phyloP scores from a whole-genome alignment of 2,113 vertebrate genomes.

The Pyrgilauda ruficollis region DNA sequence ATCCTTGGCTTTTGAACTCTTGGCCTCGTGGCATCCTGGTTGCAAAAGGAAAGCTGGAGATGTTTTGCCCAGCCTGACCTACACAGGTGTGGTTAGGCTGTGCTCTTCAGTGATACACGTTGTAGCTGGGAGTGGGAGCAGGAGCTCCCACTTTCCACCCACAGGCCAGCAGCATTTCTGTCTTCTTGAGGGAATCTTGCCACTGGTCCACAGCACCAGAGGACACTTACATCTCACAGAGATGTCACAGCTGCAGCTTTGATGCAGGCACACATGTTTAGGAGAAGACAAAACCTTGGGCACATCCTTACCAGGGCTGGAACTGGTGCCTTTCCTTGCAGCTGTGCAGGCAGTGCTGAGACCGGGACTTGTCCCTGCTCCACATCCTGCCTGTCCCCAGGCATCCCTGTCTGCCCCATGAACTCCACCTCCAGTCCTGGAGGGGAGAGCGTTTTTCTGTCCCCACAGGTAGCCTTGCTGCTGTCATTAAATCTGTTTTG shows the following conservation, averaged over 20 bases:
- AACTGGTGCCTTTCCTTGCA: accelerated
- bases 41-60: background rate
- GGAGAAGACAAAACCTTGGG: accelerated
- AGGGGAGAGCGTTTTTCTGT: accelerated
- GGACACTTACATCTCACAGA: background rate
- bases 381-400: accelerated
- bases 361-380: background rate
- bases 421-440: background rate
- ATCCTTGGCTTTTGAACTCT: background rate
- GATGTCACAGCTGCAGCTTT: background rate
- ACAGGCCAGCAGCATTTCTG: background rate
- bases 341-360: background rate
- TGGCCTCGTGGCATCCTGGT: background rate
- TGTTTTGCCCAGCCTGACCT: background rate
- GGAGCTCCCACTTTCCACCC: background rate
- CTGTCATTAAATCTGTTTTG: background rate
- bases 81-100: background rate
- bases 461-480: background rate
- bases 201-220: background rate
- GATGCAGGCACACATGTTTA: background rate
- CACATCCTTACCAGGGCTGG: background rate
- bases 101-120: accelerated
- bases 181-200: background rate
- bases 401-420: accelerated
- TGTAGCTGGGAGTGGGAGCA: background rate